Evolutionary conservation across 2,888 invertebrate species (phyloP).

Genomic region (Drosophila paranaensis): DNA sequence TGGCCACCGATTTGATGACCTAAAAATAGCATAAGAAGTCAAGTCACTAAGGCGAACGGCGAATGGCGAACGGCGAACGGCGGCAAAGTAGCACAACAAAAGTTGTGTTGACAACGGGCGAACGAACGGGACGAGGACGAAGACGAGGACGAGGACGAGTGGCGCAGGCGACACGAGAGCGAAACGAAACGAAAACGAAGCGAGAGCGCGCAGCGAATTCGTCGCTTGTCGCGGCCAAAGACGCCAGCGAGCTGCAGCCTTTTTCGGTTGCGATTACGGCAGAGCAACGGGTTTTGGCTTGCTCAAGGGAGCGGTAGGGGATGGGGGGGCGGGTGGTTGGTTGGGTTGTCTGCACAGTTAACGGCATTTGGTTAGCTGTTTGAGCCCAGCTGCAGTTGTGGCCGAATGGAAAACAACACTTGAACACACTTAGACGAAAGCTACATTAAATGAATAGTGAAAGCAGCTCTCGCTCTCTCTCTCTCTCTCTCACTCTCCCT

Average conservation of each 20-base stretch:
- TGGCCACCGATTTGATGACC: conserved; percentile 74
- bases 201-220: conserved; percentile 56
- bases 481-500: no score
- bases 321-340: neutral
- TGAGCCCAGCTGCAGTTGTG: conserved; percentile 8
- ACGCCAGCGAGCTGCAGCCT: conserved; percentile 29
- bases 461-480: conserved; percentile 9
- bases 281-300: neutral
- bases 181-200: conserved; percentile 1
- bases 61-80: conserved; percentile 41
- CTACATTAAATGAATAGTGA: conserved; percentile 36
- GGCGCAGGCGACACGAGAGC: conserved; percentile 25
- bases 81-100: conserved; percentile 76
- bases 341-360: conserved; percentile 12
- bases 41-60: conserved; percentile 70
- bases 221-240: conserved; percentile 24
- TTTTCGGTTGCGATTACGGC: conserved; percentile 20
- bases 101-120: conserved; percentile 78
- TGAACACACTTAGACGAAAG: conserved; percentile 20
- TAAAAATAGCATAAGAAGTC: conserved; percentile 78
- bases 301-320: neutral
- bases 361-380: conserved; percentile 21
- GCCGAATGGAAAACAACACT: conserved; percentile 10
- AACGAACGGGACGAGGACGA: conserved; percentile 13
- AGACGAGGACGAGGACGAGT: conserved; percentile 18